Conservation (phyloP, 1,140 invertebrate genomes). For the Catajapyx aquilonaris region DNA sequence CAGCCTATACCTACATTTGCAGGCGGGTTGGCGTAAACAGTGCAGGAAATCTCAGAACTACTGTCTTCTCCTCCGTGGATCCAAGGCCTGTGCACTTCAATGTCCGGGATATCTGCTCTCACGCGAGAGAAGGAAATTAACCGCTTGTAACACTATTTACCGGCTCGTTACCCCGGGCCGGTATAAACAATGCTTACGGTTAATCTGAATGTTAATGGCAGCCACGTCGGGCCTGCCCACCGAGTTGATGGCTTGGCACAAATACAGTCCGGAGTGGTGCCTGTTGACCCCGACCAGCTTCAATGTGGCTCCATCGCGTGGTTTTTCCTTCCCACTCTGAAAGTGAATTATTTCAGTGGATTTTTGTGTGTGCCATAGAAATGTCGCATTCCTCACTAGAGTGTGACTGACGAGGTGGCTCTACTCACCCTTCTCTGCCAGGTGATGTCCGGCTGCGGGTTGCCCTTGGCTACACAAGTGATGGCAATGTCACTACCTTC, state of each 20-base stretch:
- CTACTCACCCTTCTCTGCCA: neutral
- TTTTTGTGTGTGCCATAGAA: too few relatives aligned
- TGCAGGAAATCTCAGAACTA: neutral
- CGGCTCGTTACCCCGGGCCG: too few relatives aligned
- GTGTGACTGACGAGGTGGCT: too few relatives aligned
- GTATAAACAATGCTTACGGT: too few relatives aligned
- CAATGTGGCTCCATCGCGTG: neutral
- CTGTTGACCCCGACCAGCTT: neutral
- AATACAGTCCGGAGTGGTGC: neutral
- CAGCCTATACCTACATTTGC: neutral
- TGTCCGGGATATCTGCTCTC: neutral
- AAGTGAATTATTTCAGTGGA: too few relatives aligned
- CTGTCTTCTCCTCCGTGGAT: neutral
- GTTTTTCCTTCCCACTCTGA: neutral
- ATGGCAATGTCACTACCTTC: neutral
- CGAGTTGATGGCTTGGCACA: neutral
- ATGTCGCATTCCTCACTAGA: too few relatives aligned
- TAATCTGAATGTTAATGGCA: neutral
- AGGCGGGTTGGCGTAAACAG: neutral
- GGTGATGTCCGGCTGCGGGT: neutral
- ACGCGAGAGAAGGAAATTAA: too few relatives aligned
- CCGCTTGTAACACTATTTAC: too few relatives aligned
- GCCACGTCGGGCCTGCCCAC: neutral
- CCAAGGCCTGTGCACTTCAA: neutral
- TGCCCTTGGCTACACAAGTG: neutral